phyloP scores from a whole-genome alignment of 92 coral and sea anemone genomes.

The Hydrozoanthus gracilis region DNA sequence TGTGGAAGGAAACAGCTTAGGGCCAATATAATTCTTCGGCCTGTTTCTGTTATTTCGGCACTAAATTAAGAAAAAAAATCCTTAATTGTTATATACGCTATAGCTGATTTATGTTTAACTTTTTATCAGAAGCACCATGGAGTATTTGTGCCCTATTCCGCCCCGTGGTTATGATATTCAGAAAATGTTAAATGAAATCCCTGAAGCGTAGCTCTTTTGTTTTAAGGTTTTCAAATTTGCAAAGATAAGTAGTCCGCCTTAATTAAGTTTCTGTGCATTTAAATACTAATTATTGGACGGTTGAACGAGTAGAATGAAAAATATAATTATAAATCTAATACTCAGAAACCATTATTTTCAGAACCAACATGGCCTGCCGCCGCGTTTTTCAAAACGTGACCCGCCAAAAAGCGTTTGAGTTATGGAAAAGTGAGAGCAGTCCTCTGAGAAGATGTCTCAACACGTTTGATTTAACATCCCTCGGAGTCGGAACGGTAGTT shows the following conservation, averaged over 20 bases:
- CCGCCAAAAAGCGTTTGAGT: neutral
- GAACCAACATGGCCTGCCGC: slow-evolving; percentile 15
- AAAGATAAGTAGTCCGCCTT: neutral
- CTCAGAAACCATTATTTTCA: neutral
- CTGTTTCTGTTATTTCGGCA: too few relatives aligned
- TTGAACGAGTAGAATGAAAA: neutral
- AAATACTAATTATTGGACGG: neutral
- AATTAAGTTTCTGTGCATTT: neutral
- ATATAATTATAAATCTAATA: neutral
- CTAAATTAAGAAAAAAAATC: too few relatives aligned
- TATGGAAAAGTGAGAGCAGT: neutral
- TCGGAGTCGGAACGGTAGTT: slow-evolving; percentile 79
- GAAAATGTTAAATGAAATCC: neutral
- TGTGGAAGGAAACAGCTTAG: too few relatives aligned
- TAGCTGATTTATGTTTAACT: too few relatives aligned
- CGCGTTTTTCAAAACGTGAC: neutral
- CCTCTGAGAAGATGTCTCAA: slow-evolving; percentile 55
- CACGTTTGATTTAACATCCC: slow-evolving; percentile 69
- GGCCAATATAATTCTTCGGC: too few relatives aligned
- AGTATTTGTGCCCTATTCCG: too few relatives aligned
- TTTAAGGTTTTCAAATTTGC: neutral
- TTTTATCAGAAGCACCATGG: too few relatives aligned
- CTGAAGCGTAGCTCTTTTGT: slow-evolving; percentile 10
- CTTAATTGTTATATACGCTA: too few relatives aligned
- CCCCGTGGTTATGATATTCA: too few relatives aligned